Evolutionary conservation across 2,113 vertebrate species (phyloP).

Genomic region (Calyptommatus sinebrachiatus): DNA sequence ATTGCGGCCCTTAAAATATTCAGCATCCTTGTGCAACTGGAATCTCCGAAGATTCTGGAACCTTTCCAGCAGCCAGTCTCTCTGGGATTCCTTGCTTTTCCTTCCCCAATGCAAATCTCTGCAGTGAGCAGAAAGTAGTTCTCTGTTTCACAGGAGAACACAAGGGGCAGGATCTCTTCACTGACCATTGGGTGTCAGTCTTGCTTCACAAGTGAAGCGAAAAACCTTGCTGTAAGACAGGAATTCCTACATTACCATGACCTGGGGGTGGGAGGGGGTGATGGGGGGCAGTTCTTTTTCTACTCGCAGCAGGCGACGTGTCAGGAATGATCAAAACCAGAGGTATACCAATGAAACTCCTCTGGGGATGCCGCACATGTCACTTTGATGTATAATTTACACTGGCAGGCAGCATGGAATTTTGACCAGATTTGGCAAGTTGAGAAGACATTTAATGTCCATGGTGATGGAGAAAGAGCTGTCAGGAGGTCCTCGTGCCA

Average conservation of each 20-base stretch:
- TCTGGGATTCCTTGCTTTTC: too few species aligned
- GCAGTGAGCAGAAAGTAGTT: not conserved
- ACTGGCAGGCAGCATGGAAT: too few species aligned
- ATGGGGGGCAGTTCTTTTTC: not conserved
- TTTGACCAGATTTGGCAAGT: not conserved
- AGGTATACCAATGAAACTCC: not conserved
- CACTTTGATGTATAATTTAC: not conserved
- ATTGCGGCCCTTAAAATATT: not conserved
- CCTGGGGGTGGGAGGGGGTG: not conserved
- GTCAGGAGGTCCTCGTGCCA: not conserved
- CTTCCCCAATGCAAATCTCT: not conserved
- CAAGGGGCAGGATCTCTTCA: not conserved
- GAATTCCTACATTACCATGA: not conserved
- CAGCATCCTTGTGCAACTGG: not conserved
- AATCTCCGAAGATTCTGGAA: not conserved
- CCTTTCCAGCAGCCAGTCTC: too few species aligned
- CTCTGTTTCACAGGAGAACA: not conserved
- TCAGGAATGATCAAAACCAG: not conserved
- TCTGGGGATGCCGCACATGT: not conserved
- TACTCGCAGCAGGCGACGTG: too few species aligned
- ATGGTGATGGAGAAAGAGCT: too few species aligned
- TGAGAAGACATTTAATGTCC: not conserved
- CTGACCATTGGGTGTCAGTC: slow-evolving; percentile 28
- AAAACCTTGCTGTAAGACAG: not conserved
- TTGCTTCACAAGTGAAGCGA: slow-evolving; percentile 8